Conservation (phyloP, 1,140 invertebrate species). For the Triops cancriformis region DNA sequence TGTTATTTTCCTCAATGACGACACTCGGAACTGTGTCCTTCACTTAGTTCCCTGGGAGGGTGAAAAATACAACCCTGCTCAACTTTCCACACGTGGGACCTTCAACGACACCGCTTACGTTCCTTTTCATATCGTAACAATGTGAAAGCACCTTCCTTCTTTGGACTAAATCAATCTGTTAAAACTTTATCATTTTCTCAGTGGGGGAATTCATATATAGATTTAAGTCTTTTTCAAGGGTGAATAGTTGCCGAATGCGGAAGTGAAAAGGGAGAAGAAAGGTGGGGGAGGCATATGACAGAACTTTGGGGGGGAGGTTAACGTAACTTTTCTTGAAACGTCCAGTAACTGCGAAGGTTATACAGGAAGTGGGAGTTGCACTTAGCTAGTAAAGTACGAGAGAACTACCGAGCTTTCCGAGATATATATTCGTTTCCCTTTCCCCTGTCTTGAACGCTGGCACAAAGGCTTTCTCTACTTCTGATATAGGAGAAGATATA, state of each 20-base stretch:
- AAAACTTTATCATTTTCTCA: too few species aligned
- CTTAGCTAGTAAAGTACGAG: neutral
- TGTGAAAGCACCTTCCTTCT: neutral
- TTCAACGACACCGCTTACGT: neutral
- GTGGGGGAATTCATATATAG: too few species aligned
- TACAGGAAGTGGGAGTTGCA: neutral
- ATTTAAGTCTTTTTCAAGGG: too few species aligned
- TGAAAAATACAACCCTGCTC: neutral
- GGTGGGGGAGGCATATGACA: neutral
- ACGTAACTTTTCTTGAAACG: neutral
- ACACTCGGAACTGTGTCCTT: too few species aligned
- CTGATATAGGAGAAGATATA: too few species aligned
- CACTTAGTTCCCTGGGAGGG: too few species aligned
- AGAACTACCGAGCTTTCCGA: neutral
- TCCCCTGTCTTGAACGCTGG: too few species aligned
- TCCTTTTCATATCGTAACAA: neutral
- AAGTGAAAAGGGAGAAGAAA: neutral
- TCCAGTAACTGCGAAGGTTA: neutral
- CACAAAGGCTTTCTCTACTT: too few species aligned
- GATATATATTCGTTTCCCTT: neutral
- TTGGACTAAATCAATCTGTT: too few species aligned
- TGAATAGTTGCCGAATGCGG: neutral
- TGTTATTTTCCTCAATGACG: neutral
- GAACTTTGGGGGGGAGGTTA: neutral
- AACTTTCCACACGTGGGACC: neutral